Evolutionary conservation across 2,113 vertebrate species (phyloP).

Genomic region (Pedionomus torquatus): DNA sequence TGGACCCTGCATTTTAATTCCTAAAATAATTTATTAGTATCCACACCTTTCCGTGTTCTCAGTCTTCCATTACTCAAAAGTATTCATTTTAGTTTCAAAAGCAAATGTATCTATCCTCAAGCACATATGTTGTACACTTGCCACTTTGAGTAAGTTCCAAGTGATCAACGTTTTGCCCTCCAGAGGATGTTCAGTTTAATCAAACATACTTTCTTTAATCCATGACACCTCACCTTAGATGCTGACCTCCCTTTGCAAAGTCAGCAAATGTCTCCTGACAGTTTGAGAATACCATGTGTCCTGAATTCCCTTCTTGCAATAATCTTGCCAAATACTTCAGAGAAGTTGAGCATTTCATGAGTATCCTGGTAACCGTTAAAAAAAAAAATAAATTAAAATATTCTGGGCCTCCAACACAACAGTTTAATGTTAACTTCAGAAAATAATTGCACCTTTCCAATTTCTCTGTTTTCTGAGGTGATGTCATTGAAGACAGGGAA

Average conservation of each 20-base stretch:
- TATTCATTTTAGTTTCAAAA: not conserved
- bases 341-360: not conserved
- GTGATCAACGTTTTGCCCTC: not conserved
- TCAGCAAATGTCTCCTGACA: constrained; percentile 44
- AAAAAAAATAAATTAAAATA: not conserved
- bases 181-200: constrained; percentile 50
- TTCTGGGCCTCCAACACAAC: not conserved
- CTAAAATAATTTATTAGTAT: not conserved
- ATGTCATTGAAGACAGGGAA: not conserved
- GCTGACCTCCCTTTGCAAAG: constrained; percentile 24
- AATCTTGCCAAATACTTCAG: not conserved
- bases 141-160: not conserved
- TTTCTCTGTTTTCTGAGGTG: not conserved
- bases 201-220: constrained; percentile 40
- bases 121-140: not conserved
- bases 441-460: not conserved
- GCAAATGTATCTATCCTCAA: not conserved
- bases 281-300: constrained; percentile 17
- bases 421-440: not conserved
- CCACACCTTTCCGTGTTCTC: not conserved
- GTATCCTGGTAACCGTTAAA: not conserved
- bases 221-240: constrained; percentile 49
- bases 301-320: constrained; percentile 3
- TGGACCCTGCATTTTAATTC: not conserved
- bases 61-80: not conserved